Evolutionary conservation across 1,140 invertebrate species (phyloP).

Genomic region (Anoplophora glabripennis): DNA sequence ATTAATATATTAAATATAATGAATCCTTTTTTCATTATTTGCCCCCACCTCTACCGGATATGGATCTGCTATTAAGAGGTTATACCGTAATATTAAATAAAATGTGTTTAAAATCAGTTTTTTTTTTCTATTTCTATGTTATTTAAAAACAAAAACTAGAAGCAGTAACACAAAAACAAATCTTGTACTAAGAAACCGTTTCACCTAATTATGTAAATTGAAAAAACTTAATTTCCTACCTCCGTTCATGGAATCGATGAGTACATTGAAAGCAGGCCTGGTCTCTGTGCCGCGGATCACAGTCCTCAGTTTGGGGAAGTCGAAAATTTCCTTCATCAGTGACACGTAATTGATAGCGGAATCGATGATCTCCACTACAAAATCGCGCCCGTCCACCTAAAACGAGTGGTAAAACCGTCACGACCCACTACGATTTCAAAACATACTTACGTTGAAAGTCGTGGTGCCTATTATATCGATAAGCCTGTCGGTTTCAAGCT

Average conservation of each 20-base stretch:
- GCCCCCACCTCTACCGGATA: too few relatives aligned
- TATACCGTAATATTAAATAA: too few relatives aligned
- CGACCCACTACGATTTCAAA: background rate
- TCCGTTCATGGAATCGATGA: constrained; percentile 94
- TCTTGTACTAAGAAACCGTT: too few relatives aligned
- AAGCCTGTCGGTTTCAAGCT: constrained; percentile 65
- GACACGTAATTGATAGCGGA: constrained; percentile 85
- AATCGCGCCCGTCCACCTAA: constrained; percentile 68
- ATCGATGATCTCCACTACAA: constrained; percentile 90
- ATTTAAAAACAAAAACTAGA: too few relatives aligned
- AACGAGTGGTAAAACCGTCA: constrained; percentile 29
- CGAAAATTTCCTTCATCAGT: constrained; percentile 97
- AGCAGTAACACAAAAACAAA: too few relatives aligned
- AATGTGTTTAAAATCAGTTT: too few relatives aligned
- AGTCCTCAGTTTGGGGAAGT: constrained; percentile 79
- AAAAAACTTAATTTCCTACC: constrained; percentile 57
- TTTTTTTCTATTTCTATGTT: too few relatives aligned
- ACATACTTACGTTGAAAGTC: constrained; percentile 28
- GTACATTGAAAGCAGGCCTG: constrained; percentile 72
- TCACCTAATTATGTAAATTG: background rate
- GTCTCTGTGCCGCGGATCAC: constrained; percentile 69
- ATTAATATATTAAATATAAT: too few relatives aligned
- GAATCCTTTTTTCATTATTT: too few relatives aligned
- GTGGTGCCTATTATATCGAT: constrained; percentile 31
- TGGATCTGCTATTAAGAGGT: too few relatives aligned